Evolutionary conservation across 2,797 vertebrate genomes (phyloP), one percentile per base, ranked within the genome.

Genomic region (Epinephelus malabaricus): DNA sequence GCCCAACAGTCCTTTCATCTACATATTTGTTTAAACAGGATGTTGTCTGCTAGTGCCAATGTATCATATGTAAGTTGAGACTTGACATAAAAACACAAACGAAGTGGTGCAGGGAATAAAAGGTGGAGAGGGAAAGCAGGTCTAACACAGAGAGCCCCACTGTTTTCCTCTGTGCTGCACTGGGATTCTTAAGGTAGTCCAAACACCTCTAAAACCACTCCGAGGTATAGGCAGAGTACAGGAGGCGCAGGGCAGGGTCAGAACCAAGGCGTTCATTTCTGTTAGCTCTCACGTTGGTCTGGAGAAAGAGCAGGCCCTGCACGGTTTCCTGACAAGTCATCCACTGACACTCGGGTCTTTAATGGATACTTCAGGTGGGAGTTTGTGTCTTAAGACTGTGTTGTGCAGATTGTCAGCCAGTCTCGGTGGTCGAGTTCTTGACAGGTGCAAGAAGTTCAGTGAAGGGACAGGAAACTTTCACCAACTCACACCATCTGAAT

Each of bases 51-150:
- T 88, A 81, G 87, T 87, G 82, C 90, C 90, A 93, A 94, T 94
- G 92, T 86, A 94, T 95, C 93, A 93, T 92, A 90, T 94, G 91
- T 93, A 95, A 95, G 91, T 90, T 12, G 92, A 93, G 89, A 93
- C 88, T 89, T 94, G 95, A 96, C 95, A 96, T 95, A 93, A 92
- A 92, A 95, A 95, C 89, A 95, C 92, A 95, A 95, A 94, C 92
- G 73, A 69, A 90, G 76, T 43, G 13, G 69, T 54, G 40, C 80
- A 66, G 83, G 81, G 74, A 87, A 86, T 79, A 86, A 90, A 90
- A 89, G 69, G 68, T 68, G 77, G 73, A 87, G 73, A 85, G 65
- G 75, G 74, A 86, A 86, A 91, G 74, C 76, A 62, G 81, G 77
- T 83, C 78, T 23, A 54, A 71, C 67, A 89, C 82, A 92, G 79